Evolutionary conservation across 2,113 vertebrate genomes (phyloP), one percentile per base, ranked within the genome.

Genomic region (Amblyornis subalaris): DNA sequence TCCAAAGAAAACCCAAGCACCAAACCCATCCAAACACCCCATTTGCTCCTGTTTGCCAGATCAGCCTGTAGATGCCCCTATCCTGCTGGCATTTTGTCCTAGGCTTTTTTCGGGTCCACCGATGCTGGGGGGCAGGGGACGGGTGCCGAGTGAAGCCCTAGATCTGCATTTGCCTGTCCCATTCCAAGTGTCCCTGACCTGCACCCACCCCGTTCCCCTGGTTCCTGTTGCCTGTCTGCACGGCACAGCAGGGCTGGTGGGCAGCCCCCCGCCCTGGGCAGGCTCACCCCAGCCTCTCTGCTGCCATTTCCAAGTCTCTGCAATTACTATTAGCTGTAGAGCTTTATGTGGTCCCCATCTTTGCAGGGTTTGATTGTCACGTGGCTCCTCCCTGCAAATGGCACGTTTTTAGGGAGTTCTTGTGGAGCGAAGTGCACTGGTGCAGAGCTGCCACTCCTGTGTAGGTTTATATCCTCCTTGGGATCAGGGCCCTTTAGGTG

Each of bases 151-250:
- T 12, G 40, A 77, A 70, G 29, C 50, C 14, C 33, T 1, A 7
- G 25, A 45, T 65, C 44, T 45, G 15, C 15, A 4, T 64, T 54
- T 76, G 2, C 22, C 20, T 15, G 18, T 42, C 79, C 48, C 33
- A 21, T 4, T 5, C 26, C 23, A 31, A 26, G 14, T 31, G 18
- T 13, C 23, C 21, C 61, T 6, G 0, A 23, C 31, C 26, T 0
- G 2, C 2, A 5, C 20, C 23, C 1, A 1, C 29, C 36, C 25
- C 0, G 0, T 25, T 77, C 4, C 8, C 10, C 23, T 26, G 38
- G 38, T 14, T 13, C 24, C 17, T 47, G 47, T 65, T 51, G 22
- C 44, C 25, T 51, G 14, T 31, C 51, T 33, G 36, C 42, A 16
- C 0, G 0, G 2, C 45, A 24, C 14, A 29, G 44, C 48, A 84